phyloP scores from a whole-genome alignment of 2,797 vertebrate species.

The Oophaga sylvatica region DNA sequence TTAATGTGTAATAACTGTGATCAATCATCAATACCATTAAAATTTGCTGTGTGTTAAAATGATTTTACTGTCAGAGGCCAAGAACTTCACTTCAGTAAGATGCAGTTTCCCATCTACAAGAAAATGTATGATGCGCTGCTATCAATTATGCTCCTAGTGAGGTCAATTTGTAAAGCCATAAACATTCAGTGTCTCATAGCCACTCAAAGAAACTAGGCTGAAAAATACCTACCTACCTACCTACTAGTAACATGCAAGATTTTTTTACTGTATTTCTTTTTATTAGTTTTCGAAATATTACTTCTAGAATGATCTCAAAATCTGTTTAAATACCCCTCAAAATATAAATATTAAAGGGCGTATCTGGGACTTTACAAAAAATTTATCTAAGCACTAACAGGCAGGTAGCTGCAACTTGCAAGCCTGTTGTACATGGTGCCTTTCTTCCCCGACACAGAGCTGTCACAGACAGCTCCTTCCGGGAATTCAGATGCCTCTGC shows the following conservation, averaged over 20 bases:
- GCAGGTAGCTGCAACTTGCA: no score
- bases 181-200: constrained; percentile 46
- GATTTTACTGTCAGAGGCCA: constrained; percentile 59
- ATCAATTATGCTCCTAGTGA: constrained; percentile 53
- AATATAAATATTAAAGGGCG: background rate
- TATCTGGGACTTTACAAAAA: no score
- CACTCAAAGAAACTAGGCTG: constrained; percentile 2
- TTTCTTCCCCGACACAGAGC: no score
- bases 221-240: no score
- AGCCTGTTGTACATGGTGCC: no score
- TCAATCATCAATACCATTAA: constrained; percentile 55
- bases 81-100: constrained; percentile 54
- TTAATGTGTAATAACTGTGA: constrained; percentile 43
- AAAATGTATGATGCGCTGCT: constrained; percentile 54
- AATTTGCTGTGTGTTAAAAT: constrained; percentile 59
- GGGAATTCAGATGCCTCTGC: no score
- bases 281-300: background rate
- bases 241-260: background rate
- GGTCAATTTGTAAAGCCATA: constrained; percentile 53
- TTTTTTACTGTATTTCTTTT: background rate
- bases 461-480: no score
- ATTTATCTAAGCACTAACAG: no score
- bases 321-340: background rate
- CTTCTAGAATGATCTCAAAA: background rate
- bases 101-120: constrained; percentile 51